These are phyloP conservation scores for Scotopteryx bipunctaria DNA, from an alignment of 2,888 invertebrate genomes.

Conservation along the genomic window DNA sequence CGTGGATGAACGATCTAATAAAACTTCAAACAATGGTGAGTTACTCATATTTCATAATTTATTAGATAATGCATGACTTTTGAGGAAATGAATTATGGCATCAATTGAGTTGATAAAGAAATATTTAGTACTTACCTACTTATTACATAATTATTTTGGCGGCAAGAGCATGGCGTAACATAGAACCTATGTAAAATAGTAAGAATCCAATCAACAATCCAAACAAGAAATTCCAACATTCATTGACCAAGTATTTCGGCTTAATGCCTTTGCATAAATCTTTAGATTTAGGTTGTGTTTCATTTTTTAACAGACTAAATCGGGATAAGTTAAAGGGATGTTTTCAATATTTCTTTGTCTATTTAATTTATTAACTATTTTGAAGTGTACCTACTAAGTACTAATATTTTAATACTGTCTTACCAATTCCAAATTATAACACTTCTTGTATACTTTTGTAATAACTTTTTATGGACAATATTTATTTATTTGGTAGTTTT, in stretches of 20 bases:
- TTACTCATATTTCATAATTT: constrained; percentile 15
- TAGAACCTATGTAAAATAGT: too few relatives aligned
- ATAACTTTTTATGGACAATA: constrained; percentile 12
- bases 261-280: not conserved
- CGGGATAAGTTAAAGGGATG: too few relatives aligned
- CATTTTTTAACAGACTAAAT: too few relatives aligned
- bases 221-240: too few relatives aligned
- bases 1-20: constrained; percentile 63
- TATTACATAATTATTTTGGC: too few relatives aligned
- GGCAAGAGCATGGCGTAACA: too few relatives aligned
- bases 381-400: too few relatives aligned
- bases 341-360: not conserved
- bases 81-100: not conserved
- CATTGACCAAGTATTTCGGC: too few relatives aligned
- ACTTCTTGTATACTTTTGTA: not conserved
- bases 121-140: not conserved
- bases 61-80: not conserved
- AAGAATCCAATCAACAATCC: too few relatives aligned
- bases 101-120: not conserved
- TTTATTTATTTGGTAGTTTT: not conserved
- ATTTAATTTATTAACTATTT: not conserved
- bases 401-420: not conserved
- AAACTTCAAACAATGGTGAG: constrained; percentile 70
- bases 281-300: not conserved
- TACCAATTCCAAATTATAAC: not conserved